Base-by-base conservation (phyloP, 2,888 invertebrate species). In the Sturmia bella region DNA sequence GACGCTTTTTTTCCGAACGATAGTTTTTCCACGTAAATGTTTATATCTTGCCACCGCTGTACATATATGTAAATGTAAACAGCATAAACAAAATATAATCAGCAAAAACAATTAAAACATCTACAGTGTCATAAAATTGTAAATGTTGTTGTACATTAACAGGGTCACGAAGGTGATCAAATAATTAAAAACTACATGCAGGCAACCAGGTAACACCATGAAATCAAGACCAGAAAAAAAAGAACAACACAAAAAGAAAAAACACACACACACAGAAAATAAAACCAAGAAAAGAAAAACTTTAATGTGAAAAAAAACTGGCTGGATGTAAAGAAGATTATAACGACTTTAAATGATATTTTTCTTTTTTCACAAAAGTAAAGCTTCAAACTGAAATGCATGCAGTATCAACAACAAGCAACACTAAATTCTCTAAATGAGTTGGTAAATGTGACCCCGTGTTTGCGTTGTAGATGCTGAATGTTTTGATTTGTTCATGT, bases 161-260 rank as follows among this genome's bases (percentile, higher is more conserved):
- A 74, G 69, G 72, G 80, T 80, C 70, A 80, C 70, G 72, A 76
- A 48, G 66, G 63, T 76, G 77, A 76, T 76, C 66, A 68, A 73
- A 79, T 73, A 72, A 73, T 73, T 73, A 79, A 73, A 76, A 56
- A 50, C 45, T 70, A 57, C 41, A 75, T 43, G 52, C 48, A 52
- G 45, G 54, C 59, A 63, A 19, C 21, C 75, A 32, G 11, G 13
- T 9, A 68, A 39, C 2, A 15, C 24, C 9, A 21, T 12, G 21
- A 57, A 24, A 56, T 12, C 7, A 64, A 17, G n/a, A 69, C 32
- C 24, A 24, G 41, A 1, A 37, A 24, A 37, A 24, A 43, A 4
- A 3, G n/a, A 7, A 15, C 4, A 11, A 41, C 5, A 24, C 32
- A 15, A 54, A 66, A 52, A 5, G 15, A 3, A 24, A 69, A 43